Evolutionary conservation across 2,888 invertebrate species (phyloP).

Genomic region (Noctua fimbriata): DNA sequence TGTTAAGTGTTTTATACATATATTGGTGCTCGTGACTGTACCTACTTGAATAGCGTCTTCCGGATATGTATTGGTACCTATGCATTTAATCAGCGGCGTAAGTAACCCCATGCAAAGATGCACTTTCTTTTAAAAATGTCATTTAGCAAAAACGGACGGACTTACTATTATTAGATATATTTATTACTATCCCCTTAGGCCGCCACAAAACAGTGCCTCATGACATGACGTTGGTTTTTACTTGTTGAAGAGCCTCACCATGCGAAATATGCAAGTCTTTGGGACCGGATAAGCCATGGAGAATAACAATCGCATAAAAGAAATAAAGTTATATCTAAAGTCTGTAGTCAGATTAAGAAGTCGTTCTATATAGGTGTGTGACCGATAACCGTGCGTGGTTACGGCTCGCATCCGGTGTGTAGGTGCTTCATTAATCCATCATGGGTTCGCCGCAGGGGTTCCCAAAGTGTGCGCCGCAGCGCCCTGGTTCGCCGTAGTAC

Average conservation of each 20-base stretch:
- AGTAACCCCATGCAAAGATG: background rate
- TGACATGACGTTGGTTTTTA: background rate
- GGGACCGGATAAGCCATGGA: background rate
- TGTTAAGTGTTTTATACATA: too few species aligned
- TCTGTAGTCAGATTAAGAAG: constrained; percentile 31
- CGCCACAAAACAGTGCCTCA: background rate
- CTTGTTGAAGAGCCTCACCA: background rate
- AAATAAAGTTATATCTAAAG: constrained; percentile 27
- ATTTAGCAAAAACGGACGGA: background rate
- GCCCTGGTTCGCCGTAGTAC: too few species aligned
- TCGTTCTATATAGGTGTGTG: constrained; percentile 32
- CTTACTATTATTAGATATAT: background rate
- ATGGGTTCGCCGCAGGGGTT: constrained; percentile 19
- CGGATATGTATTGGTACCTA: background rate
- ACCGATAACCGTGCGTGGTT: constrained; percentile 64
- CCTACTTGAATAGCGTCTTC: background rate
- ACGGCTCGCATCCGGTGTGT: constrained; percentile 71
- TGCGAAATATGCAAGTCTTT: background rate
- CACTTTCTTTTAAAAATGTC: background rate
- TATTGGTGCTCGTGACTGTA: too few species aligned
- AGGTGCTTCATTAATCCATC: constrained; percentile 69
- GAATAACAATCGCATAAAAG: background rate
- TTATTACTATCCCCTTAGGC: background rate
- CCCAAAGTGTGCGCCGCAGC: too few species aligned
- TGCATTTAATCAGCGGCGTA: constrained; percentile 2